Base-by-base conservation (phyloP, 2,888 invertebrate species). In the Euzophera pinguis region DNA sequence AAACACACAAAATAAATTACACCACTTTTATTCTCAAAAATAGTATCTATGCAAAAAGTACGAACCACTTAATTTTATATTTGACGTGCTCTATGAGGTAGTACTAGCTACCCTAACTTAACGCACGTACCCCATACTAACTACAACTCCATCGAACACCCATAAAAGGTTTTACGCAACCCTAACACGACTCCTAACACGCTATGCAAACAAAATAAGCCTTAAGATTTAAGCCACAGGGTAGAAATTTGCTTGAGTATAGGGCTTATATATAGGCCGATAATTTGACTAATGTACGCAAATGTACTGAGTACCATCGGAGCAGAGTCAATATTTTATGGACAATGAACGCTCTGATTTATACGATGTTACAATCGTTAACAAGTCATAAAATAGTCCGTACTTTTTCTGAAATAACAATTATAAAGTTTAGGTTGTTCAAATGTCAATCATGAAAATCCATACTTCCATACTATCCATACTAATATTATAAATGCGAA, bases 81-180 rank as follows among this genome's bases (percentile, higher is more conserved):
- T 29, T 29, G 5, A 4, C 29, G 29, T 8, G 32, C 32, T 32
- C 32, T 32, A 9, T 8, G 2, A 32, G n/a, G 8, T 8, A 32
- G 7, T 10, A 10, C 7, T 9, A 32, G 32, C 10, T 10, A 32
- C 7, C 1, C 32, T 32, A 9, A 32, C 9, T 8, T 12, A n/a
- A 9, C 37, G n/a, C 42, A 10, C 12, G 42, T 13, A 32, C 34
- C 45, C 45, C 45, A 45, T 45, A 45, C 45, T 12, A 43, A 43
- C 43, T 14, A 16, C 45, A 32, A 45, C 45, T 45, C 45, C 45
- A 45, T 45, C 45, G 45, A 45, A 45, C 45, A 45, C 32, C 32
- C 45, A 45, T 45, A 45, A 45, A 45, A 45, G 45, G 45, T 45
- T 45, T 45, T 45, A 45, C 45, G n/a, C 45, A 45, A 32, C 45